Evolutionary conservation across 2,888 invertebrate genomes (phyloP).

Genomic region (Rhagophthalmus giganteus): DNA sequence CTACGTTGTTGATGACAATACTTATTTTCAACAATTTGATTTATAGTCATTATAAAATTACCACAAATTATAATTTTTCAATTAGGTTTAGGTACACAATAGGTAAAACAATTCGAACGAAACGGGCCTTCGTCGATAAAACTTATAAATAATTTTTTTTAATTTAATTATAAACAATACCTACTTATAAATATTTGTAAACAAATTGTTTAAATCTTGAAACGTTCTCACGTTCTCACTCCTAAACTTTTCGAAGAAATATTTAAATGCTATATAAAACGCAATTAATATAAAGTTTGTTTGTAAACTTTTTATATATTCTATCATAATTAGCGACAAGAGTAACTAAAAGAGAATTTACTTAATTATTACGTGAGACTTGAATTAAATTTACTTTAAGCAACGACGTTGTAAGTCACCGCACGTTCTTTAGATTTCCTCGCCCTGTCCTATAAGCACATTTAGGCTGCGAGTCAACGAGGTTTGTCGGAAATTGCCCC

Average conservation of each 20-base stretch:
- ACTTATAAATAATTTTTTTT: too few species aligned
- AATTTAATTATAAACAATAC: too few species aligned
- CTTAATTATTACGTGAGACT: slow-evolving; percentile 36
- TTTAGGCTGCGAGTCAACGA: slow-evolving; percentile 31
- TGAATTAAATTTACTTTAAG: slow-evolving; percentile 32
- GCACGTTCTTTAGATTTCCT: slow-evolving; percentile 36
- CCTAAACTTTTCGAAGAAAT: not conserved
- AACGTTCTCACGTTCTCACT: too few species aligned
- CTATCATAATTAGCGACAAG: not conserved
- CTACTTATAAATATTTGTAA: too few species aligned
- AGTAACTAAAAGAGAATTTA: slow-evolving; percentile 27
- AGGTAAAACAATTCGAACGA: not conserved
- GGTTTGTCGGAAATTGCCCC: slow-evolving; percentile 39
- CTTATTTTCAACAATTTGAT: not conserved
- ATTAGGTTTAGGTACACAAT: not conserved
- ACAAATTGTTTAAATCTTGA: too few species aligned
- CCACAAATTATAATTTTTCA: not conserved
- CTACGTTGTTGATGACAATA: too few species aligned
- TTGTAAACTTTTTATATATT: not conserved
- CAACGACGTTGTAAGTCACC: slow-evolving; percentile 24
- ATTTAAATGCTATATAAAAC: not conserved
- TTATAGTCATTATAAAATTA: not conserved
- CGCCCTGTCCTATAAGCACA: slow-evolving; percentile 26
- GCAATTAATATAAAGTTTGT: slow-evolving; percentile 11
- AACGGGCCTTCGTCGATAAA: too few species aligned